Evolutionary conservation across 2,888 invertebrate genomes (phyloP).

Genomic region (Leptogaster cylindrica): DNA sequence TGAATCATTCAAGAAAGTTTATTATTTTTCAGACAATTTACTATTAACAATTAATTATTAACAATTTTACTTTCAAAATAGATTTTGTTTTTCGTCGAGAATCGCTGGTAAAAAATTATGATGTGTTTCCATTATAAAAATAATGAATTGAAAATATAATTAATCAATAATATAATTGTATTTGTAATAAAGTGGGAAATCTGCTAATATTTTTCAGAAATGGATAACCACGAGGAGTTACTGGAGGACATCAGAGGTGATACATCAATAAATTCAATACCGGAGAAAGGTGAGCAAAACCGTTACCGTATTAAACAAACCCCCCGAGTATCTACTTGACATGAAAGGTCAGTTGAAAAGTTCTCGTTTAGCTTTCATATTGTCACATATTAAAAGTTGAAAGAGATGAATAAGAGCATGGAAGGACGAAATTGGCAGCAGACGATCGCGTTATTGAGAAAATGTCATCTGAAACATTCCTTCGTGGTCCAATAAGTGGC

Average conservation of each 20-base stretch:
- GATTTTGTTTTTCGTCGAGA: no score
- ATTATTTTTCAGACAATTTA: no score
- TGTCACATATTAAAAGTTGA: neutral
- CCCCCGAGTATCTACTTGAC: neutral
- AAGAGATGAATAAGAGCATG: no score
- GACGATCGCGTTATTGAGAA: conserved; percentile 21
- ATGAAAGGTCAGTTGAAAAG: conserved; percentile 19
- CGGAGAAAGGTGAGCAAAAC: conserved; percentile 59
- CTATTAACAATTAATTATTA: no score
- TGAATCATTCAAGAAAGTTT: no score
- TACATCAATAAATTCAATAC: conserved; percentile 59
- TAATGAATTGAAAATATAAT: no score
- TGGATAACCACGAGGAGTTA: conserved; percentile 55
- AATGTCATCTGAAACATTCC: conserved; percentile 35
- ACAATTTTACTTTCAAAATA: no score
- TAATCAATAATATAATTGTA: no score
- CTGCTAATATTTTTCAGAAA: conserved; percentile 15
- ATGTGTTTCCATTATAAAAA: no score
- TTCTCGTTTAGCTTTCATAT: conserved; percentile 12
- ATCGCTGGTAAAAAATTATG: no score
- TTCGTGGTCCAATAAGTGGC: conserved; percentile 29
- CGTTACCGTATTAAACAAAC: neutral
- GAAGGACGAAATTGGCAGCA: no score
- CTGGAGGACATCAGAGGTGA: conserved; percentile 62
- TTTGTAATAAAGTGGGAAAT: no score